Evolutionary conservation across 1,140 invertebrate species (phyloP), one percentile per base, ranked within the genome.

Genomic region (Heterodera carotae): DNA sequence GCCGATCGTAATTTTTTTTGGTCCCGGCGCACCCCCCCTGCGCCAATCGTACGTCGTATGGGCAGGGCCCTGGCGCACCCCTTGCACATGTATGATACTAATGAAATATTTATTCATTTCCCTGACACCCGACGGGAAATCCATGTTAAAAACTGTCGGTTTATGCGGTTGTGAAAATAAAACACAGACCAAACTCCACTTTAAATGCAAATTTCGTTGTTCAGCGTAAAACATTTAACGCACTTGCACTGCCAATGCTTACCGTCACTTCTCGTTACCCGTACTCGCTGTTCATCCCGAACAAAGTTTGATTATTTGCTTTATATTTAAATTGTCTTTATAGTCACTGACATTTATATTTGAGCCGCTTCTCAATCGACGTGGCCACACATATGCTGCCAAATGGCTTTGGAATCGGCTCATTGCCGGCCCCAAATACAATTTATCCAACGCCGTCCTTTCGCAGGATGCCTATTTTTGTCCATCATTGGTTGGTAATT

Each of bases 341-440:
- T 70, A 70, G 12, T 6, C 36, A 70, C 15, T 29, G 34, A 15
- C 3, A 5, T 70, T 53, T 70, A 3, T 27, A 3, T 70, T 74
- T 56, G 25, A 74, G 75, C 75, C 75, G 5, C 48, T 76, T 10
- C 18, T 76, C 15, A 76, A 76, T 36, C 25, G 75, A 6, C 76
- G 71, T n/a, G 78, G 83, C 1, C 84, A 85, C 69, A 86, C 78
- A 27, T 86, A 88, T 67, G 86, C 86, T 5, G 80, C 85, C 33
- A 86, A 86, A 78, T 86, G 84, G 84, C 75, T 86, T 12, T 86
- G 85, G 85, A 86, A 86, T 80, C 80, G 85, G 10, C 79, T 86
- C 34, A 83, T 86, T 66, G 81, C 79, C 27, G 85, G 85, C 8
- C 83, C 84, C 36, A 84, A 82, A 27, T 86, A 86, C 69, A 86